Conservation (phyloP, 2,797 vertebrate species). For the Gallinago stenura region DNA sequence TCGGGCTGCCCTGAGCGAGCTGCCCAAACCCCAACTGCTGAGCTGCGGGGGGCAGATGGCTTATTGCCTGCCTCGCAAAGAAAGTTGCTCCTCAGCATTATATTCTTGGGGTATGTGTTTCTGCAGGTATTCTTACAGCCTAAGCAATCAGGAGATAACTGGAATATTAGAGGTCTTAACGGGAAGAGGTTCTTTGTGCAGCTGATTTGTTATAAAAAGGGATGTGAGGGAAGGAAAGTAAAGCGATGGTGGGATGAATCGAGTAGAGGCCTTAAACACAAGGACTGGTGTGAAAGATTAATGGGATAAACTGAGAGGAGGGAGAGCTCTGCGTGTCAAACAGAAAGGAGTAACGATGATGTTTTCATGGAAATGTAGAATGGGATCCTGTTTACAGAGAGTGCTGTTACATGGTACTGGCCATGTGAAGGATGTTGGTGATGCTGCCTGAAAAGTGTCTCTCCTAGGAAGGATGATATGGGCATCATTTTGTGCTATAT, state of each 20-base stretch:
- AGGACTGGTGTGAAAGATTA: not conserved
- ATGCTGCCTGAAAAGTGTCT: not conserved
- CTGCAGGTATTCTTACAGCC: not conserved
- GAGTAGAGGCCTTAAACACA: not conserved
- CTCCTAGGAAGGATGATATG: not conserved
- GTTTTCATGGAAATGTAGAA: not conserved
- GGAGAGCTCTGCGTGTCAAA: not conserved
- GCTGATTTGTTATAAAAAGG: not conserved
- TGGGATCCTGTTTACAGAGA: not conserved
- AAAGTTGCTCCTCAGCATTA: not conserved
- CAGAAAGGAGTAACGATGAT: rapidly evolving
- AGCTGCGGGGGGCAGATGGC: not conserved
- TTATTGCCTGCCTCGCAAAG: not conserved
- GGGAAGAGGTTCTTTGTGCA: not conserved
- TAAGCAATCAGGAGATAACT: not conserved
- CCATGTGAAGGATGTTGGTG: not conserved
- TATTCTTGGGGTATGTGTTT: rapidly evolving
- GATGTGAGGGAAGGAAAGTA: not conserved
- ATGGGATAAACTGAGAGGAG: not conserved
- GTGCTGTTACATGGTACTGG: not conserved
- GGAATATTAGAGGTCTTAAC: not conserved
- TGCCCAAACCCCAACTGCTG: not conserved
- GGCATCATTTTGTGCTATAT: not conserved
- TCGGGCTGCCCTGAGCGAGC: not conserved
- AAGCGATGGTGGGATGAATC: not conserved